Percentiles rank a stretch among this genome's conserved stretches.
These are phyloP conservation scores for Hirtodrosophila confusa DNA, from an alignment of 2,888 invertebrate species.

Conservation along the genomic window DNA sequence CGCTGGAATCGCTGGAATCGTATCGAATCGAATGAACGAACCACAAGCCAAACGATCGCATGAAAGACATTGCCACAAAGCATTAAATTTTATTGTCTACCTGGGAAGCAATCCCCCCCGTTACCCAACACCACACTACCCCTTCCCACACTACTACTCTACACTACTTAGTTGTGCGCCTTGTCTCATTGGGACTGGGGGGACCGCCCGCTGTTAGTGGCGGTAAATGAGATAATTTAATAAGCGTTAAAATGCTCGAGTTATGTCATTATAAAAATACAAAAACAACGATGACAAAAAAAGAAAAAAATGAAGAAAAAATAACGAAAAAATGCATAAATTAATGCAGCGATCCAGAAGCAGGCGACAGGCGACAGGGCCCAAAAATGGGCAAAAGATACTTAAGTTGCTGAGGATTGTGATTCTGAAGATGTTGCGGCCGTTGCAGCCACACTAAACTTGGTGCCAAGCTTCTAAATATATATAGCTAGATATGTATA, in stretches of 20 bases:
- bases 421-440: slow-evolving; percentile 23
- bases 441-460: slow-evolving; percentile 29
- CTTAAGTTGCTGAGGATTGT: slow-evolving; percentile 36
- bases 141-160: neutral
- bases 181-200: neutral
- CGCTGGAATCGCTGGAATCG: slow-evolving; percentile 7
- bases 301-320: neutral
- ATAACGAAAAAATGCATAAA: slow-evolving; percentile 17
- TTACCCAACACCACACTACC: neutral
- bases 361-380: no score
- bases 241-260: slow-evolving; percentile 84
- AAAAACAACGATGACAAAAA: slow-evolving; percentile 37
- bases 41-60: slow-evolving; percentile 29
- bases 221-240: slow-evolving; percentile 83
- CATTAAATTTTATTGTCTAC: slow-evolving; percentile 75
- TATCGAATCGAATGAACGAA: neutral
- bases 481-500: slow-evolving; percentile 10
- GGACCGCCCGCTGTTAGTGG: slow-evolving; percentile 75
- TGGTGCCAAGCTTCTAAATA: slow-evolving; percentile 24
- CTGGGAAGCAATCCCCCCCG: slow-evolving; percentile 28
- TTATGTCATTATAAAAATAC: slow-evolving; percentile 82
- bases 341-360: slow-evolving; percentile 24
- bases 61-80: slow-evolving; percentile 30
- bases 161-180: neutral
- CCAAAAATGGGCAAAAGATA: slow-evolving; percentile 72